Evolutionary conservation across 2,113 vertebrate species (phyloP).

Genomic region (Heterochromis multidens): DNA sequence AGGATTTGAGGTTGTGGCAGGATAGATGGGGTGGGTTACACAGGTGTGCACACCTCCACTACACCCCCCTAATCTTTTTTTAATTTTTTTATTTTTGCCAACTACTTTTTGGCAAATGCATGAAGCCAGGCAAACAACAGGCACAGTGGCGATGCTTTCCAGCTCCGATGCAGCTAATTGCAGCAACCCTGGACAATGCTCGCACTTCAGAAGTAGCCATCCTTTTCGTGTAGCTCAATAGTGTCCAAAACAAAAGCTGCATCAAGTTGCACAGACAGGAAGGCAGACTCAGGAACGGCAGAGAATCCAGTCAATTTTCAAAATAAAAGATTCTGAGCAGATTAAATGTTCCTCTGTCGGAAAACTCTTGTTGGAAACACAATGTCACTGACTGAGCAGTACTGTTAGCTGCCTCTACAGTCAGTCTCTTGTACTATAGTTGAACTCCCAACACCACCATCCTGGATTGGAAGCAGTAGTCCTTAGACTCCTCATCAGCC

Average conservation of each 20-base stretch:
- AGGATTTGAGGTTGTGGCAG: not conserved
- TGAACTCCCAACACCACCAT: not conserved
- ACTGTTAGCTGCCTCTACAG: not conserved
- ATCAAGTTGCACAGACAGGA: not conserved
- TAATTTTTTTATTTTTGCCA: not conserved
- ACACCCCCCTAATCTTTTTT: not conserved
- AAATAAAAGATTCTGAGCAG: not conserved
- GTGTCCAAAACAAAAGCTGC: not conserved
- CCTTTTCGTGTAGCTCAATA: not conserved
- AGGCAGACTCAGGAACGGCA: not conserved
- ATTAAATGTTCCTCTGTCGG: too few relatives aligned
- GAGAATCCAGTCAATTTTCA: not conserved
- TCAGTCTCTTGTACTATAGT: not conserved
- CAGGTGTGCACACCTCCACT: accelerated
- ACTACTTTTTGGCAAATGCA: not conserved
- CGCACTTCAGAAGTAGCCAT: not conserved
- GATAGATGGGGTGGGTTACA: not conserved
- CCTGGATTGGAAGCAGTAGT: not conserved
- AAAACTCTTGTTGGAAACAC: too few relatives aligned
- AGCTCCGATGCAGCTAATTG: not conserved
- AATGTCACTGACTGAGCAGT: too few relatives aligned
- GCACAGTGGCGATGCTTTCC: accelerated
- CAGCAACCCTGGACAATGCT: not conserved
- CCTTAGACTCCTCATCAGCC: not conserved
- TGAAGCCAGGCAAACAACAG: not conserved